phyloP scores from a whole-genome alignment of 2,888 invertebrate genomes.

The Alentia gelatinosa region DNA sequence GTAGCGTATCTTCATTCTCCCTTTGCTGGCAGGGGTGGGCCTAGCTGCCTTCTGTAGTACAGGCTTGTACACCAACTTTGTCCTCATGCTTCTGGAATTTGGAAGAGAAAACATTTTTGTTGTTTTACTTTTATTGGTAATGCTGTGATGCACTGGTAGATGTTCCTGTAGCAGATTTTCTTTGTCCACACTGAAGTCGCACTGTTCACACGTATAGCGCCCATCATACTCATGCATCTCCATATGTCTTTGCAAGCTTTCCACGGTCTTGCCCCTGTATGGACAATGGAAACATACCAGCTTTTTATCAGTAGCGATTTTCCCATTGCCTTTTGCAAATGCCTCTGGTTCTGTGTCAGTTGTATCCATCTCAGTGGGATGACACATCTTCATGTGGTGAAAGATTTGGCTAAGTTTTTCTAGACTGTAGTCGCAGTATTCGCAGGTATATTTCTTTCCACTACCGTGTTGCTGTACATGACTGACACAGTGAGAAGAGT shows the following conservation, averaged over 20 bases:
- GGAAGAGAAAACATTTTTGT: neutral
- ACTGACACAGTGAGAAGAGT: slow-evolving; percentile 69
- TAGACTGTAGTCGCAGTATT: slow-evolving; percentile 77
- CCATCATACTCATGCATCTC: slow-evolving; percentile 74
- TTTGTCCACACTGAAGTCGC: slow-evolving; percentile 75
- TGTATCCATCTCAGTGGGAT: neutral
- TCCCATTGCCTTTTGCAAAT: slow-evolving; percentile 48
- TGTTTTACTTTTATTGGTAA: neutral
- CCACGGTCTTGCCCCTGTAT: slow-evolving; percentile 71
- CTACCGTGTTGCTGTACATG: slow-evolving; percentile 68
- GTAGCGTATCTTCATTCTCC: slow-evolving; percentile 19
- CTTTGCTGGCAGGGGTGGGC: neutral
- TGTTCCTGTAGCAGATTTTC: slow-evolving; percentile 57
- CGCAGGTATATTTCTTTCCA: slow-evolving; percentile 60
- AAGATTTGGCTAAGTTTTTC: slow-evolving; percentile 74
- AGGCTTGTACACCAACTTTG: neutral
- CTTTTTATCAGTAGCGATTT: neutral
- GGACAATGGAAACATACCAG: slow-evolving; percentile 75
- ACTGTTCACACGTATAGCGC: slow-evolving; percentile 74
- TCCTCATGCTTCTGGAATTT: neutral
- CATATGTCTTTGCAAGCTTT: slow-evolving; percentile 72
- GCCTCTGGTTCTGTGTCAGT: slow-evolving; percentile 42
- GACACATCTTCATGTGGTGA: slow-evolving; percentile 73
- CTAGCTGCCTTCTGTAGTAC: neutral
- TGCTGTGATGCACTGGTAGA: neutral